Evolutionary conservation across 1,140 invertebrate genomes (phyloP).

Genomic region (Littorina saxatilis): DNA sequence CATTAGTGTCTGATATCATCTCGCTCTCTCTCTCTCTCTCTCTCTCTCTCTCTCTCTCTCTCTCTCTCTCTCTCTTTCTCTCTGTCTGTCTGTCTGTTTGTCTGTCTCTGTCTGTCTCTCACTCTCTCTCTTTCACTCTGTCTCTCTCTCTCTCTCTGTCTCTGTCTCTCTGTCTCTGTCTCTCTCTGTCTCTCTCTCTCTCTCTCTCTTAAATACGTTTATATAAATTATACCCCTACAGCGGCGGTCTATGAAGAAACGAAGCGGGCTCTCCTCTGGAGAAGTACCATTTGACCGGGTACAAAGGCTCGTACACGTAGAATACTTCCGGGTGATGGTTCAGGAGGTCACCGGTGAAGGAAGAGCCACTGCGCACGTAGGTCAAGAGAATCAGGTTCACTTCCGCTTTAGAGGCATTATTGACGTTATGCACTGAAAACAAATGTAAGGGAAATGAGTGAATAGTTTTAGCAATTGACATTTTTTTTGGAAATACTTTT

Average conservation of each 20-base stretch:
- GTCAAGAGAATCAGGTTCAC: slow-evolving; percentile 53
- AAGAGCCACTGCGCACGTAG: slow-evolving; percentile 64
- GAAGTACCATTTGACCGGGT: slow-evolving; percentile 7
- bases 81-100: no score
- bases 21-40: no score
- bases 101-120: no score
- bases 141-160: slow-evolving; percentile 30
- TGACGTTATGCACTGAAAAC: no score
- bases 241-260: not conserved
- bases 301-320: slow-evolving; percentile 62
- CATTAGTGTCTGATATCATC: no score
- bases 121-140: no score
- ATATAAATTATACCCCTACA: not conserved
- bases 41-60: not conserved
- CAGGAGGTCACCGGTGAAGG: slow-evolving; percentile 58
- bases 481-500: no score
- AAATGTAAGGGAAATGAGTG: no score
- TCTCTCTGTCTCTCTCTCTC: not conserved
- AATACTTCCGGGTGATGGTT: slow-evolving; percentile 53
- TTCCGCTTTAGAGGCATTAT: no score
- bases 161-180: not conserved
- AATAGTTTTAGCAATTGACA: no score
- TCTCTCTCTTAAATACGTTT: not conserved
- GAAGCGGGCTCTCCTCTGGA: not conserved
- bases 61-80: no score